These are phyloP conservation scores for Danaus plexippus DNA, from an alignment of 1,140 invertebrate species.

Conservation along the genomic window DNA sequence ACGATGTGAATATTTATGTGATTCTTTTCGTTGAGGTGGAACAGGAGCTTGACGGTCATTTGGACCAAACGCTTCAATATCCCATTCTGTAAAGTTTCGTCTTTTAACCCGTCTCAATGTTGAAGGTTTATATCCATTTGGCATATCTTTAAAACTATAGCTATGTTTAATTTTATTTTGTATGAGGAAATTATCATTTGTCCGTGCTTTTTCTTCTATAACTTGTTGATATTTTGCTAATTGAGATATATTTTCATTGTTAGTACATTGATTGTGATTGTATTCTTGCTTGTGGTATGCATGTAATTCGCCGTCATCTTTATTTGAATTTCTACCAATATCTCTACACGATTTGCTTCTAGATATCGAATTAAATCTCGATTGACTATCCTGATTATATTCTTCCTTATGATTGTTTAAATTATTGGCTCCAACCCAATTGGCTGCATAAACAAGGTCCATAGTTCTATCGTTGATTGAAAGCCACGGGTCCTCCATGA, in stretches of 20 bases:
- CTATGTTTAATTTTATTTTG: constrained; percentile 70
- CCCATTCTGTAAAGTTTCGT: constrained; percentile 72
- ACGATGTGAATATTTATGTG: constrained; percentile 66
- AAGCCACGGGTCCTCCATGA: constrained; percentile 80
- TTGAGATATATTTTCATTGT: constrained; percentile 70
- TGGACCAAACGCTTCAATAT: constrained; percentile 58
- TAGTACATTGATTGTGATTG: constrained; percentile 30
- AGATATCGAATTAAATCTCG: constrained; percentile 60
- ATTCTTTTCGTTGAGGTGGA: constrained; percentile 63
- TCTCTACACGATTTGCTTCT: constrained; percentile 69
- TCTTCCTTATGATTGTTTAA: constrained; percentile 49
- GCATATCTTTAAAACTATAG: constrained; percentile 73
- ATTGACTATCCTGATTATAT: constrained; percentile 37
- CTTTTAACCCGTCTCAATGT: constrained; percentile 69
- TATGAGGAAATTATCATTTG: constrained; percentile 59
- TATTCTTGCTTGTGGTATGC: constrained; percentile 40
- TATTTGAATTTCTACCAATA: constrained; percentile 48
- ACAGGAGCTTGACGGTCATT: constrained; percentile 59
- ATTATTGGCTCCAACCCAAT: constrained; percentile 80
- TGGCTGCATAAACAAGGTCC: constrained; percentile 86
- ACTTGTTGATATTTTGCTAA: constrained; percentile 75
- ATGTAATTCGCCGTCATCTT: constrained; percentile 38
- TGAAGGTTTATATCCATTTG: constrained; percentile 73
- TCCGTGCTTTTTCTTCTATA: constrained; percentile 72
- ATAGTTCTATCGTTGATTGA: constrained; percentile 75